These are phyloP conservation scores for Mimumesa dahlbomi DNA, from an alignment of 2,888 invertebrate species.

Conservation along the genomic window DNA sequence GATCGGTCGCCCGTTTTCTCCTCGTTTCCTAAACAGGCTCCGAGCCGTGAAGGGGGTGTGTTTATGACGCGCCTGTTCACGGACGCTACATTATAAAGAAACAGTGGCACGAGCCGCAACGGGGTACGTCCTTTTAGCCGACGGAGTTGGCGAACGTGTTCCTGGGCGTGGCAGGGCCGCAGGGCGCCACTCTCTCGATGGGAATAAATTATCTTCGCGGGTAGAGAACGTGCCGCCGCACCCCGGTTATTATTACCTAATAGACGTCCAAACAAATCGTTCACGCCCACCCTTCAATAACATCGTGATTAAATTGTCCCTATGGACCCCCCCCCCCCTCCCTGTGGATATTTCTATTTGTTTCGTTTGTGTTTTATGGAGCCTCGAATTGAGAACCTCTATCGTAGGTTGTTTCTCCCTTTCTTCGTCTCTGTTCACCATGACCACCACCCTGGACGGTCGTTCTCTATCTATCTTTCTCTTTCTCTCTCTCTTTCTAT, in stretches of 20 bases:
- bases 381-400: slow-evolving; percentile 8
- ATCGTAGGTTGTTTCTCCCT: not conserved
- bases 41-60: slow-evolving; percentile 67
- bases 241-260: slow-evolving; percentile 77
- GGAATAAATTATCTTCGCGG: slow-evolving; percentile 76
- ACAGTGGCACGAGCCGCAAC: slow-evolving; percentile 68
- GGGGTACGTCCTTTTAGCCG: slow-evolving; percentile 18
- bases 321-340: too few relatives aligned
- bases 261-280: slow-evolving; percentile 75
- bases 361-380: too few relatives aligned
- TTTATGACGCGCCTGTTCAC: slow-evolving; percentile 76
- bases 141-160: slow-evolving; percentile 53
- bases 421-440: slow-evolving; percentile 5
- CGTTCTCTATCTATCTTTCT: slow-evolving; percentile 29
- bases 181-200: slow-evolving; percentile 75
- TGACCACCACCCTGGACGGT: slow-evolving; percentile 15
- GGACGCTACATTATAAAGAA: slow-evolving; percentile 76
- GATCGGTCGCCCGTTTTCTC: not conserved
- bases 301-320: slow-evolving; percentile 73
- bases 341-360: too few relatives aligned
- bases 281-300: slow-evolving; percentile 75
- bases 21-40: not conserved
- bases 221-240: slow-evolving; percentile 65
- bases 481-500: slow-evolving; percentile 19
- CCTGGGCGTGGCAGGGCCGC: slow-evolving; percentile 78